These are phyloP conservation scores for Psilopsiagon aymara DNA, from an alignment of 2,113 vertebrate species.

Conservation along the genomic window DNA sequence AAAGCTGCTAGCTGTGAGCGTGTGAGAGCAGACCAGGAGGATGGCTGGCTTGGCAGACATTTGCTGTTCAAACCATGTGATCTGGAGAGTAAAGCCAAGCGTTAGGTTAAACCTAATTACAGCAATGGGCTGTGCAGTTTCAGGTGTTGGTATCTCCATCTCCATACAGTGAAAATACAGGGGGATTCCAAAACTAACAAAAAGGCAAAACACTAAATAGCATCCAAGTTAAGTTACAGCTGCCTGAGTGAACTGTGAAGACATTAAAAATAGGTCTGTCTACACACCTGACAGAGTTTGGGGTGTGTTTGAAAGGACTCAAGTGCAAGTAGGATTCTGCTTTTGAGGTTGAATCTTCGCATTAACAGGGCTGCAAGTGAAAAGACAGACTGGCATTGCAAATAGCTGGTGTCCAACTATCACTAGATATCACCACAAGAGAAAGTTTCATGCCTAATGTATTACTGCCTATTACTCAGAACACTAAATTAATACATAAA, in stretches of 20 bases:
- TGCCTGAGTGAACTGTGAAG: background rate
- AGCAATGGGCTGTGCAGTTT: background rate
- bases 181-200: background rate
- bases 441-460: background rate
- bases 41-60: background rate
- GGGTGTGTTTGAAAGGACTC: background rate
- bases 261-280: background rate
- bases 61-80: background rate
- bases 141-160: background rate
- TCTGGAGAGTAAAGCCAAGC: background rate
- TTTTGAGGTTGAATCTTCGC: background rate
- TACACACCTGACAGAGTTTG: background rate
- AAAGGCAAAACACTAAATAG: background rate
- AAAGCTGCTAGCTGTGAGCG: background rate
- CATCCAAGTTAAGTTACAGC: background rate
- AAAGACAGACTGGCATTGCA: background rate
- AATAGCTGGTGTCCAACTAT: background rate
- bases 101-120: background rate
- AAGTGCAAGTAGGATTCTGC: background rate
- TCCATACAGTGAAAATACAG: background rate
- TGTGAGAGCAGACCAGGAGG: background rate
- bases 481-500: background rate
- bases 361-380: fast-evolving
- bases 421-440: background rate
- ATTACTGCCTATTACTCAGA: background rate